phyloP scores from a whole-genome alignment of 2,113 vertebrate genomes.

The Morone chrysops region DNA sequence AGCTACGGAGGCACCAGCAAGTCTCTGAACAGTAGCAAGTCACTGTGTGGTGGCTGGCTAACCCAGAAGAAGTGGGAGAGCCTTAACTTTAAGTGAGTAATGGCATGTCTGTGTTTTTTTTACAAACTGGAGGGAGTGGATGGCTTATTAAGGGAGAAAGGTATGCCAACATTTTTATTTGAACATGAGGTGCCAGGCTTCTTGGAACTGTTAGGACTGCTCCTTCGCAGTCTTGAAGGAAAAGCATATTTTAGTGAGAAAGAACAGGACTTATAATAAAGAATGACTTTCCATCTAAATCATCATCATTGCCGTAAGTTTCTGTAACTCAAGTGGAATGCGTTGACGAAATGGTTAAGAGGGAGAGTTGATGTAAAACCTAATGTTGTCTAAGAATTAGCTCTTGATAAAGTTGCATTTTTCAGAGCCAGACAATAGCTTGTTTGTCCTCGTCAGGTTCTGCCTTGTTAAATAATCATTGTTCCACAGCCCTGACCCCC shows the following conservation, averaged over 20 bases:
- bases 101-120: constrained; percentile 50
- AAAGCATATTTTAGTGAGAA: constrained; percentile 33
- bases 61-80: constrained; percentile 81
- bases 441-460: constrained; percentile 40
- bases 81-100: constrained; percentile 83
- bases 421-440: constrained; percentile 14
- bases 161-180: constrained; percentile 58
- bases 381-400: background rate
- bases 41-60: constrained; percentile 70
- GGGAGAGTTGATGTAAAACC: constrained; percentile 16
- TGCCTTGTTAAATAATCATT: constrained; percentile 41
- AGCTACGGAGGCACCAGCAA: constrained; percentile 70
- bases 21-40: constrained; percentile 64
- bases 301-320: constrained; percentile 16
- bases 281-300: constrained; percentile 35
- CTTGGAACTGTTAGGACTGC: constrained; percentile 1
- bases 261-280: constrained; percentile 23
- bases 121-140: constrained; percentile 27
- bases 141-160: constrained; percentile 44
- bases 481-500: background rate
- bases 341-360: constrained; percentile 22
- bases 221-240: constrained; percentile 33
- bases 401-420: constrained; percentile 16
- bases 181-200: constrained; percentile 47
- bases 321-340: constrained; percentile 42